Base-by-base conservation (phyloP, 2,113 vertebrate species). In the Thalassoma bifasciatum region DNA sequence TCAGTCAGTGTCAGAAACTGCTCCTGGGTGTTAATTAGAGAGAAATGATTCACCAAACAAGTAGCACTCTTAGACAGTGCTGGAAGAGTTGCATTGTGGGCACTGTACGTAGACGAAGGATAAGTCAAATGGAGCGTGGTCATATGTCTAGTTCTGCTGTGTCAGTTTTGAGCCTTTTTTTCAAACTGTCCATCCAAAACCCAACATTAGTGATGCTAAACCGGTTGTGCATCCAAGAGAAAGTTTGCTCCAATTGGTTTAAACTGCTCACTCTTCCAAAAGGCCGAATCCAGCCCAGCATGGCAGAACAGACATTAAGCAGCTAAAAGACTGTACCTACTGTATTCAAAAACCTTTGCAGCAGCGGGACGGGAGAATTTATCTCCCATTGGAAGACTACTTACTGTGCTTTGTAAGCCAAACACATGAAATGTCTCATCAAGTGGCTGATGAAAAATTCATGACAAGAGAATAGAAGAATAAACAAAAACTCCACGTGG, bases 361-460 rank as follows among this genome's bases (percentile, higher is more conserved):
- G 30, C 52, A 71, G 49, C 36, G 22, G 40, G 36, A 77, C 47
- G 54, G 64, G 3, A 46, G 68, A 49, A 77, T 30, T 26, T 30
- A 63, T 64, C 36, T 10, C 8, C 23, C 17, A 40, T 3, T 52
- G 17, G 42, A 62, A 46, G 30, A 69, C 24, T 16, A 10, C 69
- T 77, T 76, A 72, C 75, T 72, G 71, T 40, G 62, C 67, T 76
- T 62, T 67, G 53, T 66, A 56, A 69, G 42, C 58, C 61, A 57
- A 72, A 86, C 66, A 59, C 68, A 72, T 22, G n/a, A 70, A 77
- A 74, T 64, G 56, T 76, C 75, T 79, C 70, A 82, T 75, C 65
- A 82, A 74, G 72, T 62, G 52, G 52, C 68, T 81, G 49, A 88
- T 88, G 63, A 89, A 88, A 87, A 71, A 87, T 89, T 69, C 73